These are phyloP conservation scores for Pseudorhiza aurosa DNA, from an alignment of 30 jellyfish, hydroid and myxozoan species.

Conservation along the genomic window DNA sequence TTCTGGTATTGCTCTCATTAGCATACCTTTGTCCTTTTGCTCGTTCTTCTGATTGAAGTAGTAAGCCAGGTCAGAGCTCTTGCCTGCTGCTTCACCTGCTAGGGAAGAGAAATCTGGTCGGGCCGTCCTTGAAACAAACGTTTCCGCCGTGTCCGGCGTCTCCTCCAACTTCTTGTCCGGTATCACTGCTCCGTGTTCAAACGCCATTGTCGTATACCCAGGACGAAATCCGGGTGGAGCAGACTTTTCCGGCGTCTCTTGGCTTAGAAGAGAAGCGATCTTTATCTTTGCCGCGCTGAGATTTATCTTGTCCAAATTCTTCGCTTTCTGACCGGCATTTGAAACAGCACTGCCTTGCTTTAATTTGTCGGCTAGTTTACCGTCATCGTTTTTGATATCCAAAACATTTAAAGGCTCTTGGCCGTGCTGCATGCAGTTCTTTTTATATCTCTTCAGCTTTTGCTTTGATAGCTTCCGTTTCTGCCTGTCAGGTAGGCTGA, in stretches of 20 bases:
- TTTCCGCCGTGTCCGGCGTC: slow-evolving; percentile 68
- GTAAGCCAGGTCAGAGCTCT: slow-evolving; percentile 53
- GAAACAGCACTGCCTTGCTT: not conserved
- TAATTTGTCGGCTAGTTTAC: not conserved
- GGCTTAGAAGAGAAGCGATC: slow-evolving; percentile 11
- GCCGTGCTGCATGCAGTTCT: slow-evolving; percentile 38
- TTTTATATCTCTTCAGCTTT: slow-evolving; percentile 18
- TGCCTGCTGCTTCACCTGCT: slow-evolving; percentile 45
- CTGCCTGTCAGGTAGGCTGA: slow-evolving; percentile 43
- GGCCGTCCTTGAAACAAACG: slow-evolving; percentile 56
- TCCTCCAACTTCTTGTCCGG: slow-evolving; percentile 48
- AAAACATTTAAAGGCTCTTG: slow-evolving; percentile 28
- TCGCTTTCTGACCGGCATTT: not conserved
- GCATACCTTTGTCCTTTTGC: slow-evolving; percentile 28
- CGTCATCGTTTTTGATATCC: slow-evolving; percentile 15
- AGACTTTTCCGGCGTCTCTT: slow-evolving; percentile 16
- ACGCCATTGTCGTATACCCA: slow-evolving; percentile 71
- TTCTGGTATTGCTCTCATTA: slow-evolving; percentile 51
- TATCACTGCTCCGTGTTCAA: slow-evolving; percentile 25
- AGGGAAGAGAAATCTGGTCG: slow-evolving; percentile 63
- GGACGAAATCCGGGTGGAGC: slow-evolving; percentile 59
- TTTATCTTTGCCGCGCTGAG: slow-evolving; percentile 16
- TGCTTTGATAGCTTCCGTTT: slow-evolving; percentile 19
- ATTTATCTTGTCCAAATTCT: not conserved
- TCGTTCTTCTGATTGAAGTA: slow-evolving; percentile 62